A percentile compares a stretch with the other conserved stretches of the same genome.
phyloP scores from a whole-genome alignment of 2,113 vertebrate genomes.

The Petromus typicus region DNA sequence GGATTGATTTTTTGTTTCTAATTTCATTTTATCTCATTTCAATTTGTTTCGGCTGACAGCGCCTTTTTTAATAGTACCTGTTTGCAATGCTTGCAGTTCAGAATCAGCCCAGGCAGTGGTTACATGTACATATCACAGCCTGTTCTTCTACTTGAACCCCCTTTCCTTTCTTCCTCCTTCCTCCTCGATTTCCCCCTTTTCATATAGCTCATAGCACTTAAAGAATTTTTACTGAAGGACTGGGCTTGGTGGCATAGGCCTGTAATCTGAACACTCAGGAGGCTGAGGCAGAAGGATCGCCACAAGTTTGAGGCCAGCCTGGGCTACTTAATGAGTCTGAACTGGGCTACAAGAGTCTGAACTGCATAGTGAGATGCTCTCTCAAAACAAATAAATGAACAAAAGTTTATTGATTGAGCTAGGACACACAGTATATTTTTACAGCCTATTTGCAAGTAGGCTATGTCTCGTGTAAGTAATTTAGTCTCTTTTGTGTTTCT shows the following conservation, averaged over 20 bases:
- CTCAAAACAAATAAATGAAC: neutral
- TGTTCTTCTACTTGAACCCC: neutral
- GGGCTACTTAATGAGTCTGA: neutral
- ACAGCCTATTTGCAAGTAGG: constrained; percentile 14
- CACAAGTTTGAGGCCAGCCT: neutral
- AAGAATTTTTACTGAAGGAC: neutral
- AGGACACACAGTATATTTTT: neutral
- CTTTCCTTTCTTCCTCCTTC: neutral
- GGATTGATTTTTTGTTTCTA: neutral
- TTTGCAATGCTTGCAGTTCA: neutral
- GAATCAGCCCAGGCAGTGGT: neutral
- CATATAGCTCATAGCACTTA: neutral
- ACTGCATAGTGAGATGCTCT: neutral
- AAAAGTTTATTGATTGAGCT: neutral
- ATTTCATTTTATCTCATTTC: constrained; percentile 28
- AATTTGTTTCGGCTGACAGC: neutral
- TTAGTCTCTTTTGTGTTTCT: neutral
- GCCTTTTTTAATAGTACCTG: neutral
- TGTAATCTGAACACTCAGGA: neutral
- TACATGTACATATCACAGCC: neutral
- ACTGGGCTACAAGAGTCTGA: too few species aligned
- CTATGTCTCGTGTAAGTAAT: neutral
- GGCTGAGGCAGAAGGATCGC: neutral
- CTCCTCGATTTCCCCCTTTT: neutral
- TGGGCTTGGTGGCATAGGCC: neutral